Base-by-base conservation (phyloP, 2,797 vertebrate genomes). In the Myotis myotis region DNA sequence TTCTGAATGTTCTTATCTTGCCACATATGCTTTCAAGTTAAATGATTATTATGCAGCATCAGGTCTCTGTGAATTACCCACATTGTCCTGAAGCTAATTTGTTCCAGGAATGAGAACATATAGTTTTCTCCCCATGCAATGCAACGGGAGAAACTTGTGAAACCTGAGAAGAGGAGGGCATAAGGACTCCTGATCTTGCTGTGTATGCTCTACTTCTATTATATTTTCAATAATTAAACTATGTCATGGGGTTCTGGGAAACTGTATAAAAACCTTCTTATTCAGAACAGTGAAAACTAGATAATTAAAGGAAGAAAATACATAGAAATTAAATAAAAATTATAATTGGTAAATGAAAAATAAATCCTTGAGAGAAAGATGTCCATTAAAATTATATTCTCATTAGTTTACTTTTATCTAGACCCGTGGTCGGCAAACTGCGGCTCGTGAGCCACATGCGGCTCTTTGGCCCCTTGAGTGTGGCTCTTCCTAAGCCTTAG, bases 211-310 rank as follows among this genome's bases (percentile, higher is more conserved):
- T 60, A 13, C 28, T 87, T 64, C 28, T 79, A 68, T 41, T 87
- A 44, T n/a, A 91, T 78, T 95, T 95, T 75, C 71, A 83, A 47
- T 91, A 84, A 84, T 92, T 87, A 95, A 88, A 91, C 85, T 38
- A 80, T 8, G 86, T 66, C 36, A 57, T 64, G 70, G 41, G 28
- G 41, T 96, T 91, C 70, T 17, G 0, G 53, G 13, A 85, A 86
- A 68, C 12, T 86, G 13, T n/a, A 93, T 41, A 47, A 94, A 92
- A 95, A 57, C 8, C 4, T 92, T 95, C 81, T 51, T 53, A 57
- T 76, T 93, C 25, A 38, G 22, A 88, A 87, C 19, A 75, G 57
- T 74, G 20, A 87, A 96, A 89, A 86, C 10, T 70, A 87, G 36
- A 68, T 62, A 62, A 25, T 55, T 60, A 83, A 55, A 89, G 23